Base-by-base conservation (phyloP, 1,140 invertebrate genomes). In the Meloidogyne floridensis region DNA sequence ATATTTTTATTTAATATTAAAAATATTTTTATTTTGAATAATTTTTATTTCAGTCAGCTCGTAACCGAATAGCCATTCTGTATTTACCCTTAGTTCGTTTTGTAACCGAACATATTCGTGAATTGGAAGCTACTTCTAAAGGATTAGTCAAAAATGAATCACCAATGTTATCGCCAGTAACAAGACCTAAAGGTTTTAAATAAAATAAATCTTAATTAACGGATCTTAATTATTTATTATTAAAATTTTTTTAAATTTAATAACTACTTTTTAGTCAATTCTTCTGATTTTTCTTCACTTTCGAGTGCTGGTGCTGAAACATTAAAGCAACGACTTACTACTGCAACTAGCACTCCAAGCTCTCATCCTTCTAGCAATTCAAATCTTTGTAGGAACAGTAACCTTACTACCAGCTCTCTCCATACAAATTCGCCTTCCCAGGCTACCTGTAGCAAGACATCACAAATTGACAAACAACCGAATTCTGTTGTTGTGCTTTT, bases 21-120 rank as follows among this genome's bases (percentile, higher is more conserved):
- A 47, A n/a, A 18, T 11, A 70, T 70, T 42, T 2, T 72, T 5
- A 9, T 7, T 59, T 53, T 20, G 8, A 75, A 74, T 72, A 15
- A 51, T 73, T 54, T 56, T 70, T 43, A n/a, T 84, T 88, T 82
- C 83, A 94, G 93, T 93, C 93, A 72, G 94, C 95, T 88, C 93
- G 96, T 87, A 93, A 93, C 8, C 92, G 96, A 78, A 95, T 98
- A 80, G 94, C 95, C 0, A 92, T 94, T 7, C 92, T 98, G 56
- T 98, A 98, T 89, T 93, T 96, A 70, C 96, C 96, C 0, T 94
- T 95, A 92, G 92, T 98, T 56, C 93, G 93, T 1, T 93, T 98
- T 73, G 93, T 96, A 2, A 91, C 96, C 84, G 95, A 96, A 83
- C 95, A 95, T 91, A 91, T 95, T 78, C 89, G 91, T 75, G 90